Base-by-base conservation (phyloP, 2,797 vertebrate genomes). In the Notolepis coatsorum region DNA sequence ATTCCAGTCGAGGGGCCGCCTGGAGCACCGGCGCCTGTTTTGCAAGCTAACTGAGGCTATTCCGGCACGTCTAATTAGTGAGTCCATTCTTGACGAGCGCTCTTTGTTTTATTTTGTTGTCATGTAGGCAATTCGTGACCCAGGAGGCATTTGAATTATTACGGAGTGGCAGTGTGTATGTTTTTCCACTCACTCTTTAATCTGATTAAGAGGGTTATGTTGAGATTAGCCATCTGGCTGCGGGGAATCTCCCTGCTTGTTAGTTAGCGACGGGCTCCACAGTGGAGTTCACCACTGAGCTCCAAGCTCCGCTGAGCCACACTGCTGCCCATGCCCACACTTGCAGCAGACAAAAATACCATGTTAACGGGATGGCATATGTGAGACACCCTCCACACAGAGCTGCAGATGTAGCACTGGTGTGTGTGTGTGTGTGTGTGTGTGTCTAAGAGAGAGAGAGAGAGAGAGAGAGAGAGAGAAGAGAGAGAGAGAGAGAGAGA, bases 281-380 rank as follows among this genome's bases (percentile, higher is more conserved):
- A 84, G 84, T 79, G 86, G 85, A 81, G 81, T 12, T 84, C 82
- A 80, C 79, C 24, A 71, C 84, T 77, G 75, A 76, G 82, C 87
- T 89, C 80, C 86, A 82, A 90, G 86, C 79, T 77, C n/a, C 38
- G 70, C 76, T 83, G 89, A 89, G 80, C 86, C 84, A 91, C 84
- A 91, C 87, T 39, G 68, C 84, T 88, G 81, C 89, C 85, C 89
- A 89, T 87, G 89, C 82, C 75, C 81, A 79, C 77, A n/a, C n/a
- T n/a, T n/a, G n/a, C n/a, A n/a, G n/a, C n/a, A 83, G 84, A 91
- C 88, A 81, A 84, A 89, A 89, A 88, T 86, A 86, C 77, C 79
- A 78, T 61, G 71, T 76, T 86, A 86, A 84, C 82, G 82, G 85
- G 83, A 88, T 85, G 85, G 80, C 88, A 88, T 85, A 89, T 89